Evolutionary conservation across 2,888 invertebrate genomes (phyloP).

Genomic region (Hirtodrosophila trivittata): DNA sequence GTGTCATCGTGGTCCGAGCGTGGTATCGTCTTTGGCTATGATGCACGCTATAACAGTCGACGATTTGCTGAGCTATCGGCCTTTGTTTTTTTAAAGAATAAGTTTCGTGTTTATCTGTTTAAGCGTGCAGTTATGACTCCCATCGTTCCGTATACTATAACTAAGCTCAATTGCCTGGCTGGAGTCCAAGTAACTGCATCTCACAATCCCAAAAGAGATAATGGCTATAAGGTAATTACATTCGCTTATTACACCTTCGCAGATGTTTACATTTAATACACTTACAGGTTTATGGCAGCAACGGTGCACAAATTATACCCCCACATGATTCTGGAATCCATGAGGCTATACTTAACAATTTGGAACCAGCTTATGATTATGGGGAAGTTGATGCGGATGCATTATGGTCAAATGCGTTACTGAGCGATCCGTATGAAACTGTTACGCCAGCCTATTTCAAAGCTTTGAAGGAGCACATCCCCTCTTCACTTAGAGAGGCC

Average conservation of each 20-base stretch:
- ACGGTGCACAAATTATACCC: slow-evolving; percentile 96
- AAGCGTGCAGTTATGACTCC: slow-evolving; percentile 95
- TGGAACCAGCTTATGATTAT: slow-evolving; percentile 90
- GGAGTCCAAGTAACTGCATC: slow-evolving; percentile 98
- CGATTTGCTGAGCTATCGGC: slow-evolving; percentile 92
- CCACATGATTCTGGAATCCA: slow-evolving; percentile 96
- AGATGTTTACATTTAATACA: neutral
- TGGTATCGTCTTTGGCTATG: slow-evolving; percentile 95
- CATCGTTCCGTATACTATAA: slow-evolving; percentile 94
- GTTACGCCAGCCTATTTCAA: slow-evolving; percentile 88
- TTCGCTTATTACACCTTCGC: neutral
- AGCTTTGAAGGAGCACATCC: slow-evolving; percentile 85
- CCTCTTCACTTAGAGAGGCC: slow-evolving; percentile 84
- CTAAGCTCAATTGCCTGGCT: slow-evolving; percentile 89
- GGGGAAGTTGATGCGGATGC: slow-evolving; percentile 88
- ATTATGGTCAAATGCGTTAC: slow-evolving; percentile 85
- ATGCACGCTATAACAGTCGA: slow-evolving; percentile 95
- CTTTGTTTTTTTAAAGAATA: slow-evolving; percentile 90
- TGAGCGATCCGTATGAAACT: slow-evolving; percentile 89
- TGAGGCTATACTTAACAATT: slow-evolving; percentile 89
- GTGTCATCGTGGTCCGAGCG: slow-evolving; percentile 84
- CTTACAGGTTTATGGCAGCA: slow-evolving; percentile 92
- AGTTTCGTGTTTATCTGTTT: slow-evolving; percentile 92
- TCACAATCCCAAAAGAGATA: slow-evolving; percentile 97
- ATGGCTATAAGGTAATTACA: slow-evolving; percentile 91